Percentiles rank a stretch among this genome's conserved stretches.
These are phyloP conservation scores for Eledona agricola DNA, from an alignment of 2,888 invertebrate genomes.

Conservation along the genomic window DNA sequence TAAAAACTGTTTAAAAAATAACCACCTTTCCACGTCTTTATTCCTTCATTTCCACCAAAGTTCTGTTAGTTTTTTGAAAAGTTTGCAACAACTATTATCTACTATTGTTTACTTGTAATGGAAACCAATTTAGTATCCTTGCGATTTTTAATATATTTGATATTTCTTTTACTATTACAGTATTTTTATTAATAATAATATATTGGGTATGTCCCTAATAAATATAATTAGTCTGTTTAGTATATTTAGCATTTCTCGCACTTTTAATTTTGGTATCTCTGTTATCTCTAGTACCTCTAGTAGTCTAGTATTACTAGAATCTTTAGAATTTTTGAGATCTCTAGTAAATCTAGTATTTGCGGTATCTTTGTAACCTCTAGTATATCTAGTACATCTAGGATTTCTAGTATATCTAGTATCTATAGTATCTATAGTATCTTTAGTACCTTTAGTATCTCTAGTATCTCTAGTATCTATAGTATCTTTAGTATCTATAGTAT, in stretches of 20 bases:
- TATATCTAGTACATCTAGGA: not conserved
- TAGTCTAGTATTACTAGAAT: not conserved
- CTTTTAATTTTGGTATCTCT: too few relatives aligned
- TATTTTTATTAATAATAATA: not conserved
- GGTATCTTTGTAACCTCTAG: not conserved
- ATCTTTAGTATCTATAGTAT: not conserved
- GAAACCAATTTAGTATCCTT: too few relatives aligned
- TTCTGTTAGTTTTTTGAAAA: too few relatives aligned
- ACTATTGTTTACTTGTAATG: too few relatives aligned
- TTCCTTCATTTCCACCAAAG: too few relatives aligned
- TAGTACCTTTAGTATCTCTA: not conserved
- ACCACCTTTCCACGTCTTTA: slow-evolving; percentile 3
- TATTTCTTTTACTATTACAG: too few relatives aligned
- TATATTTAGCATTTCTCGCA: too few relatives aligned
- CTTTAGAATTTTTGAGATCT: not conserved
- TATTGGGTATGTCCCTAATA: not conserved
- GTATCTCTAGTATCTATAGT: not conserved
- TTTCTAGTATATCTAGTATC: not conserved
- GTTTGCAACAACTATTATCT: too few relatives aligned
- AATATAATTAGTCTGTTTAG: not conserved
- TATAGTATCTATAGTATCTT: not conserved
- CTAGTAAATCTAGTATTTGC: not conserved
- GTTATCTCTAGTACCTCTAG: not conserved
- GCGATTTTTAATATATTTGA: too few relatives aligned
- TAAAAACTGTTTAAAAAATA: slow-evolving; percentile 11